These are phyloP conservation scores for Drosophila mojavensis DNA, from an alignment of 1,140 invertebrate genomes.

Conservation along the genomic window DNA sequence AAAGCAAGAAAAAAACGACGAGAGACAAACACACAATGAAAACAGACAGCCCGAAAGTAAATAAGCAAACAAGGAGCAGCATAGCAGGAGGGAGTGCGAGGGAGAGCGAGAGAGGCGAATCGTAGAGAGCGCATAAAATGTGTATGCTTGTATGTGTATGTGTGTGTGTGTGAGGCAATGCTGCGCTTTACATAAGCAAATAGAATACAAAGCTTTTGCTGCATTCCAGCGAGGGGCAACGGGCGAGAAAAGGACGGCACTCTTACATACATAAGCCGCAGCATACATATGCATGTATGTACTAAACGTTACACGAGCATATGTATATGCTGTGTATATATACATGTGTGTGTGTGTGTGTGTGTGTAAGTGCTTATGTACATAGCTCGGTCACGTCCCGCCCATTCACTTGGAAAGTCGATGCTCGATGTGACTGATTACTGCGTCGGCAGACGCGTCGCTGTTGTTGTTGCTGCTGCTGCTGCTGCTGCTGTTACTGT, in stretches of 20 bases:
- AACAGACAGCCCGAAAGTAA: constrained; percentile 60
- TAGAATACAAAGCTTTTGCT: constrained; percentile 62
- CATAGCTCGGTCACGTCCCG: constrained; percentile 71
- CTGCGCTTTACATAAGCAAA: constrained; percentile 76
- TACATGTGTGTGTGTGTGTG: constrained; percentile 12
- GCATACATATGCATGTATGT: background rate
- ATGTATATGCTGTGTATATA: constrained; percentile 28
- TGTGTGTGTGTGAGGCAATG: constrained; percentile 48
- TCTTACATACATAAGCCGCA: constrained; percentile 12
- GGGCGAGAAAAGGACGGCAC: constrained; percentile 51
- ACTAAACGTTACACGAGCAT: constrained; percentile 10
- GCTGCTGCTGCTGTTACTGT: constrained; percentile 47
- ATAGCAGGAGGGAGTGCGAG: constrained; percentile 1
- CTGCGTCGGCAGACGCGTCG: constrained; percentile 51
- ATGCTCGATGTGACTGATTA: constrained; percentile 81
- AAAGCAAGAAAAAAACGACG: constrained; percentile 63
- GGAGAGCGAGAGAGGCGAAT: background rate
- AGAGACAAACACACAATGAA: constrained; percentile 31
- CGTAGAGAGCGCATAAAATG: background rate
- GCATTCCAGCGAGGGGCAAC: constrained; percentile 11
- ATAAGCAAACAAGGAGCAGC: constrained; percentile 66
- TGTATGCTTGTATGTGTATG: constrained; percentile 1
- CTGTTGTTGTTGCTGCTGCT: constrained; percentile 38
- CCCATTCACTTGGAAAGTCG: constrained; percentile 81
- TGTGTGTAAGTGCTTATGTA: constrained; percentile 26